Conservation (phyloP, 2,888 invertebrate genomes). For the Cataglyphis livida region DNA sequence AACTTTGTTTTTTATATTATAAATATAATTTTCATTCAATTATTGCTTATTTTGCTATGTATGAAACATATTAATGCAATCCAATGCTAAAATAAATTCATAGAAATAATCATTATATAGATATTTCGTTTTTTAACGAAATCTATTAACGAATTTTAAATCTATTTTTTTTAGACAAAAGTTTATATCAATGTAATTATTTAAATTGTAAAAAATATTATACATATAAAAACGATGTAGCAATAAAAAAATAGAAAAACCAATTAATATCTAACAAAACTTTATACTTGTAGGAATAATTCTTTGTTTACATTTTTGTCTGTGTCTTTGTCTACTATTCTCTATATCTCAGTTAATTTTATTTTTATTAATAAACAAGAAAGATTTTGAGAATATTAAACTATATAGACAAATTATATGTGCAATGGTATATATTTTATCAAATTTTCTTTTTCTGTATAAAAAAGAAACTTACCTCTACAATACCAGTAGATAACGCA, state of each 20-base stretch:
- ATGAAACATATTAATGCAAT: neutral
- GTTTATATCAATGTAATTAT: neutral
- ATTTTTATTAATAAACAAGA: neutral
- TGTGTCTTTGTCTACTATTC: neutral
- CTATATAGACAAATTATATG: neutral
- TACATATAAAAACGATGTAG: neutral
- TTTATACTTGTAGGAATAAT: neutral
- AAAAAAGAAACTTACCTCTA: constrained; percentile 86
- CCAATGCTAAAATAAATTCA: neutral
- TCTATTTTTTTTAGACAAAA: neutral
- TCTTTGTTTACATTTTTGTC: neutral
- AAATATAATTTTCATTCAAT: neutral
- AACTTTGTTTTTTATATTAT: neutral
- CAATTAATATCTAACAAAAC: constrained; percentile 34
- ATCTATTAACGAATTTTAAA: neutral
- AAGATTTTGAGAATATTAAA: neutral
- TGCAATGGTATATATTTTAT: neutral
- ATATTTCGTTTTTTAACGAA: neutral
- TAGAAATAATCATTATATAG: neutral
- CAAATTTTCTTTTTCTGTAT: neutral
- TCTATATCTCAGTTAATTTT: neutral
- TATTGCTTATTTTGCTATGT: neutral
- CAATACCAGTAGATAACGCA: constrained; percentile 89
- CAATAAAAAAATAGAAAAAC: constrained; percentile 7
- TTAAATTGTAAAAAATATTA: neutral